Evolutionary conservation across 2,797 vertebrate genomes (phyloP).

Genomic region (Leptodactylus fallax): DNA sequence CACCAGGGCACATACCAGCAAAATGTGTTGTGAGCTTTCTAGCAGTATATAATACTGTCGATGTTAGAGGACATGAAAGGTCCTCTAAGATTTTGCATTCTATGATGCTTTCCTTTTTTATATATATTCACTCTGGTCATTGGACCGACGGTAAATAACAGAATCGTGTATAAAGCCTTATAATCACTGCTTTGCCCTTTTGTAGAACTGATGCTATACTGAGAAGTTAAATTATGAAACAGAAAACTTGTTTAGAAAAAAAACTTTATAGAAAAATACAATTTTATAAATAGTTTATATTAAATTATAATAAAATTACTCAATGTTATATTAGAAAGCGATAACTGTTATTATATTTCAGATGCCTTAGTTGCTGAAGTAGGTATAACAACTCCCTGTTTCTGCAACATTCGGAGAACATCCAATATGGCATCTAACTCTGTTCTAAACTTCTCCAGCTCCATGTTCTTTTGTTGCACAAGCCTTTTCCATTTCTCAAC

Average conservation of each 20-base stretch:
- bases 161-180: background rate
- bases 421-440: constrained; percentile 94
- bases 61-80: no score
- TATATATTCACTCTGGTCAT: background rate
- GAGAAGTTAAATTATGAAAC: background rate
- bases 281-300: background rate
- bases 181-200: background rate
- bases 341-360: constrained; percentile 61
- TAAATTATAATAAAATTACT: background rate
- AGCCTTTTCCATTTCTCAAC: constrained; percentile 83
- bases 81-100: no score
- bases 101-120: no score
- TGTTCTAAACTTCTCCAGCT: constrained; percentile 86
- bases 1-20: no score
- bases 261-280: background rate
- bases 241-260: background rate
- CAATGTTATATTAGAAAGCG: background rate
- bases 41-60: no score
- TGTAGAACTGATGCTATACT: background rate
- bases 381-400: constrained; percentile 84
- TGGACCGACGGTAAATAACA: background rate
- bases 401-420: constrained; percentile 87
- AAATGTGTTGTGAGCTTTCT: no score
- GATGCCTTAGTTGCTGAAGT: constrained; percentile 64
- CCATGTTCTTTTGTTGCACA: constrained; percentile 82